Percentiles rank a stretch among this genome's conserved stretches.
These are phyloP conservation scores for Drosophila melanica DNA, from an alignment of 1,140 invertebrate species.

Conservation along the genomic window DNA sequence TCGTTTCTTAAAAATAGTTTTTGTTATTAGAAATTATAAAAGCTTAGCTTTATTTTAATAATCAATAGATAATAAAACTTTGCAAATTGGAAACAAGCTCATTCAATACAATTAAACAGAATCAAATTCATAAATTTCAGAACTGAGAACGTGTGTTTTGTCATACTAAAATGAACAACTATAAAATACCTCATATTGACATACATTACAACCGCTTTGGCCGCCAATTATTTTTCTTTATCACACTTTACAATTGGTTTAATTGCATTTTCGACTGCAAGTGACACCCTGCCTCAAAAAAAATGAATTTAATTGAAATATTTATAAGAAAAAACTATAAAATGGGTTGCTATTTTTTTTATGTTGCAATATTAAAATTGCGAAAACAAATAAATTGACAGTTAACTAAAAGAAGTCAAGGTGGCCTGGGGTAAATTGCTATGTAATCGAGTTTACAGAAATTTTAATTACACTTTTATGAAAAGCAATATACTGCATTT, in stretches of 20 bases:
- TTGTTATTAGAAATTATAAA: no score
- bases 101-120: neutral
- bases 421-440: slow-evolving; percentile 14
- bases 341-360: slow-evolving; percentile 1
- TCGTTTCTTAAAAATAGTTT: no score
- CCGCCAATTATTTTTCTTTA: neutral
- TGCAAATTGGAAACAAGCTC: no score
- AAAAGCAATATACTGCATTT: neutral
- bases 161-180: neutral
- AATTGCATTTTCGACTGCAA: slow-evolving; percentile 28
- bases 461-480: neutral
- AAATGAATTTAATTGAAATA: slow-evolving; percentile 14
- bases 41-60: no score
- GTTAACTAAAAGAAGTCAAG: slow-evolving; percentile 27
- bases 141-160: neutral
- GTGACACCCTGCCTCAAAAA: slow-evolving; percentile 3
- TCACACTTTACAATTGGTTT: slow-evolving; percentile 4
- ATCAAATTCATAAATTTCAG: neutral
- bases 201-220: neutral
- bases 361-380: slow-evolving; percentile 12
- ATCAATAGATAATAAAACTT: no score
- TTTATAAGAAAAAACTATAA: neutral
- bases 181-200: no score
- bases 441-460: slow-evolving; percentile 3
- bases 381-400: neutral